Evolutionary conservation across 2,888 invertebrate genomes (phyloP).

Genomic region (Nomada ruficornis): DNA sequence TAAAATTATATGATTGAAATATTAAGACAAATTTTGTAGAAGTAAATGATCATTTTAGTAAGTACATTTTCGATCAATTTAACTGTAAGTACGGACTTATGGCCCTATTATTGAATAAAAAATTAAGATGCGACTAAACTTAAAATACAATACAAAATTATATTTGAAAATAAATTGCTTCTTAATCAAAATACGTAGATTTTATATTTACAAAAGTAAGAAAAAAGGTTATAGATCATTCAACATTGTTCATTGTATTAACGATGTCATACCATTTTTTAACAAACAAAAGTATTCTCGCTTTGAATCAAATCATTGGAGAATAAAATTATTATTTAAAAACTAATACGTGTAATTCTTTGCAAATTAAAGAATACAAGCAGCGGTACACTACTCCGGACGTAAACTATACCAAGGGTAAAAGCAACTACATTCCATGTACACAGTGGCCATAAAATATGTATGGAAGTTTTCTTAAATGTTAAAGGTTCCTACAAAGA

Average conservation of each 20-base stretch:
- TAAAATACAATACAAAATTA: slow-evolving; percentile 1
- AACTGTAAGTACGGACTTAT: not conserved
- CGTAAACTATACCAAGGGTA: slow-evolving; percentile 23
- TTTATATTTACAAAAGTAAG: not conserved
- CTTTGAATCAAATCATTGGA: slow-evolving; percentile 51
- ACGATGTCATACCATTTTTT: slow-evolving; percentile 47
- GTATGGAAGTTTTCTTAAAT: not conserved
- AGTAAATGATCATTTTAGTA: not conserved
- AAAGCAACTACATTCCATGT: not conserved
- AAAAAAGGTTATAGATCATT: slow-evolving; percentile 42
- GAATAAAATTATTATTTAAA: slow-evolving; percentile 20
- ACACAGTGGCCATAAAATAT: slow-evolving; percentile 2
- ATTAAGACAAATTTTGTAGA: not conserved
- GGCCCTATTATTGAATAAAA: not conserved
- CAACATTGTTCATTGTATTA: slow-evolving; percentile 2
- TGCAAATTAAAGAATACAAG: slow-evolving; percentile 40
- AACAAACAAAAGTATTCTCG: not conserved
- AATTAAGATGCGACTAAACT: not conserved
- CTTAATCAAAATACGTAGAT: slow-evolving; percentile 3
- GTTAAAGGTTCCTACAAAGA: not conserved
- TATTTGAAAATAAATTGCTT: slow-evolving; percentile 7
- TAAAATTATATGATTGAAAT: slow-evolving; percentile 12
- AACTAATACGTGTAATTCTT: slow-evolving; percentile 18
- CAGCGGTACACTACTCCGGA: slow-evolving; percentile 11
- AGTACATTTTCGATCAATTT: not conserved